phyloP scores from a whole-genome alignment of 2,888 invertebrate species.

The Polia nebulosa region DNA sequence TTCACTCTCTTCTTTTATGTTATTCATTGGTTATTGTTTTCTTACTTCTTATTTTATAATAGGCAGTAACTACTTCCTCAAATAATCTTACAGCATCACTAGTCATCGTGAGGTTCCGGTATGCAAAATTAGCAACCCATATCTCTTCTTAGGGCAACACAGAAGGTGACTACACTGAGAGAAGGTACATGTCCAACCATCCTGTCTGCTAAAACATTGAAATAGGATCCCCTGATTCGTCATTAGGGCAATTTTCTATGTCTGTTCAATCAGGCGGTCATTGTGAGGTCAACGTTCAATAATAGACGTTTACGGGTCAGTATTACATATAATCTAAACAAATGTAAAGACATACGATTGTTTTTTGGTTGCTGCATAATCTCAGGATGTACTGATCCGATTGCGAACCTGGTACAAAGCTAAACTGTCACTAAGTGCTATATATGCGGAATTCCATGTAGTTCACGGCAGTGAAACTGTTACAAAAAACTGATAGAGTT shows the following conservation, averaged over 20 bases:
- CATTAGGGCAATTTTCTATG: slow-evolving; percentile 1
- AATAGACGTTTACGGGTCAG: neutral
- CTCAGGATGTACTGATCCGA: neutral
- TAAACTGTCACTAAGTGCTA: neutral
- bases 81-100: neutral
- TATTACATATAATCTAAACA: neutral
- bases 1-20: too few species aligned
- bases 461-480: too few species aligned
- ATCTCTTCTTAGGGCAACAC: neutral
- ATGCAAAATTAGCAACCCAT: neutral
- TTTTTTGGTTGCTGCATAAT: neutral
- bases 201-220: slow-evolving; percentile 3
- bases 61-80: too few species aligned
- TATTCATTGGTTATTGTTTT: too few species aligned
- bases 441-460: too few species aligned
- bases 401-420: too few species aligned
- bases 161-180: neutral
- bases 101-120: neutral
- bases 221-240: neutral
- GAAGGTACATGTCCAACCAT: neutral
- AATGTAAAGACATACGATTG: neutral
- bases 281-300: slow-evolving; percentile 4
- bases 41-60: too few species aligned
- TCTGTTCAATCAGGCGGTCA: neutral
- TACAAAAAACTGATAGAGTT: too few species aligned